Evolutionary conservation across 2,888 invertebrate species (phyloP).

Genomic region (Microctonus aethiopoides): DNA sequence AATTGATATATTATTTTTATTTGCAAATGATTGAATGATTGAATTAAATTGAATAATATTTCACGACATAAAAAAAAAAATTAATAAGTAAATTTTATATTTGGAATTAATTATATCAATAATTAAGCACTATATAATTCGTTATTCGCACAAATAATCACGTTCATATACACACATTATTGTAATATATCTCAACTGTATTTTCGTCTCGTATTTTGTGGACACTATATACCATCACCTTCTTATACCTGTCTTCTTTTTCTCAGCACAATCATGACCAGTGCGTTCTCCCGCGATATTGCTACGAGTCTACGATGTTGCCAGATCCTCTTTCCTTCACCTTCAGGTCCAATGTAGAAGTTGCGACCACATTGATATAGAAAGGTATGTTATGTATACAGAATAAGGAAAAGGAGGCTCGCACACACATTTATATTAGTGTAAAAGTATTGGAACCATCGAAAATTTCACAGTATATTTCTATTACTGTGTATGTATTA

Average conservation of each 20-base stretch:
- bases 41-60: background rate
- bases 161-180: background rate
- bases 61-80: background rate
- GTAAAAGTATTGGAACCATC: no score
- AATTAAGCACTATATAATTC: background rate
- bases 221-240: slow-evolving; percentile 41
- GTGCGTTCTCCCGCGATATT: slow-evolving; percentile 47
- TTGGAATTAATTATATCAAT: background rate
- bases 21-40: background rate
- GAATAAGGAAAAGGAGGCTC: background rate
- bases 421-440: background rate
- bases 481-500: background rate
- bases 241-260: slow-evolving; percentile 39
- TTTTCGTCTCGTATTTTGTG: background rate
- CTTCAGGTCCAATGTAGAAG: slow-evolving; percentile 25
- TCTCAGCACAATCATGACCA: slow-evolving; percentile 42
- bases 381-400: background rate
- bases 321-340: slow-evolving; percentile 52
- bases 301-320: slow-evolving; percentile 49
- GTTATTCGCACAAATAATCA: no score
- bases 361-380: background rate
- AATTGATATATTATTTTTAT: background rate
- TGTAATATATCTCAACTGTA: background rate
- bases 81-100: background rate
- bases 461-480: no score